A percentile compares a stretch with the other conserved stretches of the same genome.
These are phyloP conservation scores for Panopea generosa DNA, from an alignment of 2,888 invertebrate genomes.

Conservation along the genomic window DNA sequence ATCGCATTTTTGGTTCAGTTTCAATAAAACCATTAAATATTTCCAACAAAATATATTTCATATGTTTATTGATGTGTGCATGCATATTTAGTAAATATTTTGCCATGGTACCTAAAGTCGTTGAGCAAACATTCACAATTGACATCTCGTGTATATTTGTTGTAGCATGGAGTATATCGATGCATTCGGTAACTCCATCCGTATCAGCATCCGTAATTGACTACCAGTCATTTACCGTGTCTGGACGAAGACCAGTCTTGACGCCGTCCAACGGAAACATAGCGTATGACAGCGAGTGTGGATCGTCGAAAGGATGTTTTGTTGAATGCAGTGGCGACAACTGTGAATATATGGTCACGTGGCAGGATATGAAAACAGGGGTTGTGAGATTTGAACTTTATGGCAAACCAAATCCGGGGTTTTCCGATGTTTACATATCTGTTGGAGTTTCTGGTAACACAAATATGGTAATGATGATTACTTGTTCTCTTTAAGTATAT, in stretches of 20 bases:
- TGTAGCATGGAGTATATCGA: constrained; percentile 48
- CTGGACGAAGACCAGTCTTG: constrained; percentile 35
- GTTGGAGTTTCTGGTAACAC: constrained; percentile 58
- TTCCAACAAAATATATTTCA: no score
- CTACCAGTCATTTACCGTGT: constrained; percentile 57
- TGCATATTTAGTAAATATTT: no score
- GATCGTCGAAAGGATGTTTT: constrained; percentile 58
- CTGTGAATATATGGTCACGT: constrained; percentile 60
- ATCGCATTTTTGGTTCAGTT: no score
- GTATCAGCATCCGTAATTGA: constrained; percentile 59
- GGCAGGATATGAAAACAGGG: constrained; percentile 37
- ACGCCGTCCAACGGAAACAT: constrained; percentile 19
- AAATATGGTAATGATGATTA: constrained; percentile 51
- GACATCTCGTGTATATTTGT: no score
- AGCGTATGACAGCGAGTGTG: constrained; percentile 49
- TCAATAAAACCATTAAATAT: no score
- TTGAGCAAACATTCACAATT: no score
- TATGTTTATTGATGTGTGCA: no score
- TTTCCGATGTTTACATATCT: constrained; percentile 44
- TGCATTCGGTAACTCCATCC: constrained; percentile 55
- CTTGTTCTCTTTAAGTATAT: no score
- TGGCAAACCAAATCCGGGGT: constrained; percentile 30
- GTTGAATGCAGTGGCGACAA: constrained; percentile 42
- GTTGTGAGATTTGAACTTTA: constrained; percentile 51
- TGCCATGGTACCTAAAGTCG: no score